Conservation (phyloP, 2,113 vertebrate genomes). For the Catagonus wagneri region DNA sequence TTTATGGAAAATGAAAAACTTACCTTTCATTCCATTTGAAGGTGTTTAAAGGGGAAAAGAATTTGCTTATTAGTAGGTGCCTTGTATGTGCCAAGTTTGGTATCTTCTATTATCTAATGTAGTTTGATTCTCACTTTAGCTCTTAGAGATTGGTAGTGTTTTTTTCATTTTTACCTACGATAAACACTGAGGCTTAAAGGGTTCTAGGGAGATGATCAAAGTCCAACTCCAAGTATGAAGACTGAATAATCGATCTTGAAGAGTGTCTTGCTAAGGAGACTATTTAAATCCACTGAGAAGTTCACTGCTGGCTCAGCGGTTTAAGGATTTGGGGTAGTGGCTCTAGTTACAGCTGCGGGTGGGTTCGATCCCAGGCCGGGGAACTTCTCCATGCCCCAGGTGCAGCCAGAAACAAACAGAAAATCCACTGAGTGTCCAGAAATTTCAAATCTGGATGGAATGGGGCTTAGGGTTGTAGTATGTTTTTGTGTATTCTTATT, state of each 20-base stretch:
- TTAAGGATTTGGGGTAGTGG: no score
- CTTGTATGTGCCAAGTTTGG: not conserved
- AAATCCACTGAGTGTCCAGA: not conserved
- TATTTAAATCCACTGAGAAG: not conserved
- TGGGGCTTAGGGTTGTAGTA: not conserved
- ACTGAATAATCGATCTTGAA: not conserved
- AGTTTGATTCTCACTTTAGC: not conserved
- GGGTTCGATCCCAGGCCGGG: no score
- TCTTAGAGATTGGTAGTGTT: not conserved
- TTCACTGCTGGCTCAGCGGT: no score
- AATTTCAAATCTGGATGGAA: not conserved
- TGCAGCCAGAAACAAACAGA: no score
- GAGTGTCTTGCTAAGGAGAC: not conserved
- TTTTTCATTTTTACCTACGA: not conserved
- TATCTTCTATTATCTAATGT: not conserved
- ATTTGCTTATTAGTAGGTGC: not conserved
- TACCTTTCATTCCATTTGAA: not conserved
- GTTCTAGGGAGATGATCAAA: not conserved
- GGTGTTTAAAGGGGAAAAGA: not conserved
- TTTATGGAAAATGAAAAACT: not conserved
- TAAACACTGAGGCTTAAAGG: not conserved
- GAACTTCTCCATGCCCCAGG: no score
- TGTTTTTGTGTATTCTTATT: constrained; percentile 45
- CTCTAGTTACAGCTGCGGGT: no score
- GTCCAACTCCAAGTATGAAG: not conserved